Evolutionary conservation across 1,140 invertebrate species (phyloP).

Genomic region (Calliopsis andreniformis): DNA sequence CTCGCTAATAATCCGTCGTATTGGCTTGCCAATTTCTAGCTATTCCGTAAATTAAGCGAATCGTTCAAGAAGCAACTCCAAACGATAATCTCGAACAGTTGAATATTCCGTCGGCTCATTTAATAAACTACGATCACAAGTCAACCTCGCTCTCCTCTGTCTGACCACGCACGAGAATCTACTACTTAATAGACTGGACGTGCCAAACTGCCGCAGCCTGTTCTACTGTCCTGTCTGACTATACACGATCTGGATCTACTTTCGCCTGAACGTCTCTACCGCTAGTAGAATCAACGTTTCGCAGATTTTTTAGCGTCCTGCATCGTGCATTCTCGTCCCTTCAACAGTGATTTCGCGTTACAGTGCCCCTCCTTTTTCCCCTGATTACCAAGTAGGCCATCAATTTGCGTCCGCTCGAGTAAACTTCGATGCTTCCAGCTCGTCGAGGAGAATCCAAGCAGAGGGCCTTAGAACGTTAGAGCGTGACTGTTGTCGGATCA

Average conservation of each 20-base stretch:
- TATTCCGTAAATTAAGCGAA: background rate
- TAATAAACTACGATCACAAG: conserved; percentile 7
- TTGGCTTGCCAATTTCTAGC: background rate
- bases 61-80: too few species aligned
- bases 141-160: conserved; percentile 7
- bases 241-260: background rate
- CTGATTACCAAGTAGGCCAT: conserved; percentile 11
- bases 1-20: background rate
- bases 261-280: background rate
- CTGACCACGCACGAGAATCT: conserved; percentile 12
- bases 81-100: conserved; percentile 1
- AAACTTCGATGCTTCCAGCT: background rate
- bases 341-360: background rate
- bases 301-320: too few species aligned
- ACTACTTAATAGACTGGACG: conserved; percentile 17
- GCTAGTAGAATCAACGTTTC: background rate
- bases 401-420: background rate
- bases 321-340: background rate
- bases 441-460: background rate
- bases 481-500: conserved; percentile 16
- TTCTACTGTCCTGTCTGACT: background rate
- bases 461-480: background rate
- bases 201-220: conserved; percentile 20
- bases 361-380: background rate
- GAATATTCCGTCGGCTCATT: conserved; percentile 2